Conservation (phyloP, 1,140 invertebrate genomes). For the Zeugodacus cucurbitae region DNA sequence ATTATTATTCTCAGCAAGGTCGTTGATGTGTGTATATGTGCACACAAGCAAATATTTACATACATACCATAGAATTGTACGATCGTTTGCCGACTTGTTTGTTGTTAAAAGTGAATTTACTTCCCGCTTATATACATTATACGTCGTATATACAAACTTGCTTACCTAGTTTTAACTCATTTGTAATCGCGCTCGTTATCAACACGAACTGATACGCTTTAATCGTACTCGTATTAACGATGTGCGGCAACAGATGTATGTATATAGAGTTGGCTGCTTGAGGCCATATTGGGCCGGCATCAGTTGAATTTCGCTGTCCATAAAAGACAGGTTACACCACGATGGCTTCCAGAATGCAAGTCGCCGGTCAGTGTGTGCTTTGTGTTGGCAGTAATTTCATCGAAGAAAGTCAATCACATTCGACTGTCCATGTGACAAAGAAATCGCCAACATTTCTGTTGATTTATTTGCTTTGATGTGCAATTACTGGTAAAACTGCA, state of each 20-base stretch:
- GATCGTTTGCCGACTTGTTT: not conserved
- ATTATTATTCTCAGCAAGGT: not conserved
- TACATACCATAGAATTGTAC: not conserved
- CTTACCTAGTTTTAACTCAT: not conserved
- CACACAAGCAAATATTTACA: not conserved
- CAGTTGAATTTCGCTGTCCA: not conserved
- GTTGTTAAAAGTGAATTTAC: conserved; percentile 1
- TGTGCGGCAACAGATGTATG: not conserved
- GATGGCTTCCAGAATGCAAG: not conserved
- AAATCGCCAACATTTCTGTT: not conserved
- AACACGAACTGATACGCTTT: not conserved
- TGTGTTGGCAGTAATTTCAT: not conserved
- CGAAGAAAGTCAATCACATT: conserved; percentile 22
- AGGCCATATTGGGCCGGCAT: not conserved
- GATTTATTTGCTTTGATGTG: not conserved
- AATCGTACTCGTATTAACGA: not conserved
- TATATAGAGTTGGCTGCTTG: not conserved
- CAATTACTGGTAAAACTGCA: not conserved
- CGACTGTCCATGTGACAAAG: not conserved
- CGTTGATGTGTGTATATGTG: not conserved
- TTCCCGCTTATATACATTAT: not conserved
- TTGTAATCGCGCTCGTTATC: not conserved
- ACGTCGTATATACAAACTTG: not conserved
- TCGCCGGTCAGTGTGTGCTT: not conserved
- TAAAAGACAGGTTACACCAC: not conserved